phyloP scores from a whole-genome alignment of 2,797 vertebrate species.

The Poecilia velifera region DNA sequence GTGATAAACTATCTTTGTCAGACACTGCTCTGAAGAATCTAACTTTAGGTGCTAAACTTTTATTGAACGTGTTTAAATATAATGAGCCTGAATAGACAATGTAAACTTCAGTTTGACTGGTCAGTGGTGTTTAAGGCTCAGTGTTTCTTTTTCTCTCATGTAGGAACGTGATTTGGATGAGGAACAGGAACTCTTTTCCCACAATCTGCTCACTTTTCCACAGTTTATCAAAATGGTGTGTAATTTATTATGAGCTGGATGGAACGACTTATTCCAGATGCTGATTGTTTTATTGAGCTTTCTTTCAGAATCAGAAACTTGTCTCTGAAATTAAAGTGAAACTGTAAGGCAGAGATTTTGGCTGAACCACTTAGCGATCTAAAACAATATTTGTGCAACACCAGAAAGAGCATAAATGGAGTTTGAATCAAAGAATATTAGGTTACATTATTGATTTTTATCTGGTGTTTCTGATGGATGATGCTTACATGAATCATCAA shows the following conservation, averaged over 20 bases:
- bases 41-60: background rate
- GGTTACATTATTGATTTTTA: background rate
- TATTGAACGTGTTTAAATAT: background rate
- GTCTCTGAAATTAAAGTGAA: slow-evolving; percentile 29
- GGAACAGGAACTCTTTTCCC: background rate
- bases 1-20: background rate
- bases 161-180: background rate
- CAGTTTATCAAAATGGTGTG: slow-evolving; percentile 23
- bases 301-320: slow-evolving; percentile 20
- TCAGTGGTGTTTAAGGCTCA: background rate
- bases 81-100: background rate
- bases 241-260: slow-evolving; percentile 12
- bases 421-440: background rate
- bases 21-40: background rate
- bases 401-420: background rate
- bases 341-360: slow-evolving; percentile 16
- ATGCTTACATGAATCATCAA: background rate
- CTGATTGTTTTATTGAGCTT: slow-evolving; percentile 6
- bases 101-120: background rate
- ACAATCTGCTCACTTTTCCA: background rate
- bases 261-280: slow-evolving; percentile 20
- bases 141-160: background rate
- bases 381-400: background rate
- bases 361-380: background rate
- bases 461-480: background rate